Conservation (phyloP, 2,797 vertebrate species). For the Pipistrellus kuhlii region DNA sequence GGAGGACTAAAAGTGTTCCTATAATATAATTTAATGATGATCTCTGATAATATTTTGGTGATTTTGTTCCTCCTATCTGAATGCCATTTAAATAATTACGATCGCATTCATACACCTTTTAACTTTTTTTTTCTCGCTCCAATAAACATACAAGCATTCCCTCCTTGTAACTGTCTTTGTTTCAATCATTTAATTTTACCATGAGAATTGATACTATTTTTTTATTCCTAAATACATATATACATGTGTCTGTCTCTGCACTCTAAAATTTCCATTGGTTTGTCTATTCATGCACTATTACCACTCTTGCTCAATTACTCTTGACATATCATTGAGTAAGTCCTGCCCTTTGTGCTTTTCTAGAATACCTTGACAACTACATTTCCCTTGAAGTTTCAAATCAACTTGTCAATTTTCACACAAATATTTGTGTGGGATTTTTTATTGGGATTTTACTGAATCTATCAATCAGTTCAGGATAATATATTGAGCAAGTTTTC, state of each 20-base stretch:
- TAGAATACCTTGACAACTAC: neutral
- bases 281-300: neutral
- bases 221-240: neutral
- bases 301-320: neutral
- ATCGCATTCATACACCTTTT: neutral
- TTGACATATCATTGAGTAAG: neutral
- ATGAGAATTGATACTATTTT: neutral
- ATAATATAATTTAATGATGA: neutral
- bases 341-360: neutral
- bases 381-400: conserved; percentile 31
- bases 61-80: neutral
- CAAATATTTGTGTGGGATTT: neutral
- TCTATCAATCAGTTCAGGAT: conserved; percentile 27
- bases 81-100: neutral
- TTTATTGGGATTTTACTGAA: conserved; percentile 5
- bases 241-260: neutral
- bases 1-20: neutral
- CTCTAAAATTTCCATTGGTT: no score
- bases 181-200: neutral
- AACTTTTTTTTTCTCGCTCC: neutral
- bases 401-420: neutral
- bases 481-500: neutral
- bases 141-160: neutral
- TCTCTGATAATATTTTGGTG: neutral
- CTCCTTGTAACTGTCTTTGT: neutral